Evolutionary conservation across 2,113 vertebrate genomes (phyloP).

Genomic region (Lasiurus cinereus): DNA sequence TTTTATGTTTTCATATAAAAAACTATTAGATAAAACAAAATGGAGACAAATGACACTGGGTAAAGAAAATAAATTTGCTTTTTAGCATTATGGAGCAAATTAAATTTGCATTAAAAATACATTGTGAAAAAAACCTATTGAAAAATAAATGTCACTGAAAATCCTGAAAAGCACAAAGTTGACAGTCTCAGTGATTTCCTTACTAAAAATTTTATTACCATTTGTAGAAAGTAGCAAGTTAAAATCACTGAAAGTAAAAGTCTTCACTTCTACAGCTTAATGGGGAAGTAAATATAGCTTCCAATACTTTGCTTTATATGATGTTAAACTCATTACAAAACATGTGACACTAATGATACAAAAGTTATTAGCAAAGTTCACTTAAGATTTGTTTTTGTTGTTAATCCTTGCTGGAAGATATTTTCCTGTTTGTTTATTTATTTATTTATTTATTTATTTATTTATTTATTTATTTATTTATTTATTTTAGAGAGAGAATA

Average conservation of each 20-base stretch:
- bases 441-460: too few species aligned
- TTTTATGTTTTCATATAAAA: constrained; percentile 3
- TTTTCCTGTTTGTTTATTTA: too few species aligned
- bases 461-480: too few species aligned
- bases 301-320: not conserved
- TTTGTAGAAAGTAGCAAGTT: constrained; percentile 37
- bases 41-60: not conserved
- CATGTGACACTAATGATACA: not conserved
- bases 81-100: constrained; percentile 17
- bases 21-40: not conserved
- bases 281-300: not conserved
- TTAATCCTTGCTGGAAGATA: too few species aligned
- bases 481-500: too few species aligned
- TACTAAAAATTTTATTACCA: not conserved
- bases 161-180: constrained; percentile 21
- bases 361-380: constrained; percentile 16
- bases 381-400: not conserved
- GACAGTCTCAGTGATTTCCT: not conserved
- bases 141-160: constrained; percentile 26
- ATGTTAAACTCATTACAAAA: not conserved
- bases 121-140: not conserved
- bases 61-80: constrained; percentile 40
- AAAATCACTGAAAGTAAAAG: constrained; percentile 12
- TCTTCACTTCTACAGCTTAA: not conserved
- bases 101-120: not conserved